Percentiles rank a stretch among this genome's conserved stretches.
Conservation (phyloP, 2,888 invertebrate genomes). For the Smittia aterrima region DNA sequence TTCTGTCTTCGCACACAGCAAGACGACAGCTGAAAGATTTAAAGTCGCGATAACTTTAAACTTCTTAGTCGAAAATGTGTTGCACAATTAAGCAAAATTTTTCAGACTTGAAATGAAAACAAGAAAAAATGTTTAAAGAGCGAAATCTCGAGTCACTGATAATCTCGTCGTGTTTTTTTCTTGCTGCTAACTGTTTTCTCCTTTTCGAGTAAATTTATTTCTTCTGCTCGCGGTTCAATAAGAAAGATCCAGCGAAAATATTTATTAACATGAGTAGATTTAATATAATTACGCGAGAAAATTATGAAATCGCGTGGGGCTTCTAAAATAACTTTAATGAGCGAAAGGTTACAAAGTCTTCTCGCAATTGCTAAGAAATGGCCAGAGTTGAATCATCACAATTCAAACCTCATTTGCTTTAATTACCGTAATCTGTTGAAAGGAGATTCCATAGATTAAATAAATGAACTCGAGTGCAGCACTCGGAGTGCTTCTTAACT, state of each 20-base stretch:
- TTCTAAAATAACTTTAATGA: too few relatives aligned
- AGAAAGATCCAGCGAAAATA: neutral
- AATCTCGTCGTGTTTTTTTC: constrained; percentile 31
- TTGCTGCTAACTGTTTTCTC: constrained; percentile 16
- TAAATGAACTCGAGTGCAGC: neutral
- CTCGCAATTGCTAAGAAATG: too few relatives aligned
- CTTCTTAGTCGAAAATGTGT: constrained; percentile 39
- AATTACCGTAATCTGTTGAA: constrained; percentile 24
- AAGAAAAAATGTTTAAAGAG: constrained; percentile 25
- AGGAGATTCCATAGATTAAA: neutral
- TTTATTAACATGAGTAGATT: too few relatives aligned
- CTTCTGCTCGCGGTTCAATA: neutral
- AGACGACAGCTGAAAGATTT: constrained; percentile 28
- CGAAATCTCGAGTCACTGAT: constrained; percentile 12
- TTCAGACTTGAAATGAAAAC: constrained; percentile 25
- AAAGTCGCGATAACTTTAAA: constrained; percentile 30
- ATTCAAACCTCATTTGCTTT: constrained; percentile 25
- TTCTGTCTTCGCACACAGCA: constrained; percentile 35
- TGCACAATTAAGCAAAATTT: constrained; percentile 41
- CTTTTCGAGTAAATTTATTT: neutral
- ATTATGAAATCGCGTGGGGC: too few relatives aligned
- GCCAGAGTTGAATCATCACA: neutral
- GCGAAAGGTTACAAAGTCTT: too few relatives aligned
- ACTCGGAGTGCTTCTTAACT: neutral
- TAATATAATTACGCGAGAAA: too few relatives aligned